Evolutionary conservation across 2,888 invertebrate species (phyloP), one percentile per base, ranked within the genome.

Genomic region (Eupithecia tripunctaria): DNA sequence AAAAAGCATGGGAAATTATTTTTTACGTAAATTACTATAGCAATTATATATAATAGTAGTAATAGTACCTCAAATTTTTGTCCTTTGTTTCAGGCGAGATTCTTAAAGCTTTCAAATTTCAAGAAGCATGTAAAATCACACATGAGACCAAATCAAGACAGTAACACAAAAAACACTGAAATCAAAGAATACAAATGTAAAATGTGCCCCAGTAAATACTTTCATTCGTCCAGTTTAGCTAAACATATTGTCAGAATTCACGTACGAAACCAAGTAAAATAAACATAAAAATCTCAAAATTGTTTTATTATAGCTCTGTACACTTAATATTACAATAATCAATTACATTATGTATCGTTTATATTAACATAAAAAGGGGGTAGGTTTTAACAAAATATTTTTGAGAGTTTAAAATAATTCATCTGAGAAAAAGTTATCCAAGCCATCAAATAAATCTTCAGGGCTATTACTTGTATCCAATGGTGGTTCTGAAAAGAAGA

Each of bases 181-280:
- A 72, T 71, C 69, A 81, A 82, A 72, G 76, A 86, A 12, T 88
- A 84, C 72, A 92, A 89, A 78, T 94, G 94, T 76, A 91, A 89
- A 79, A 91, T 94, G 90, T 94, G 94, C 73, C 80, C 89, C 0
- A 84, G 88, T 43, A 86, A 86, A 27, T 94, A 88, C 76, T 84
- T 85, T n/a, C 87, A 92, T 73, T 82, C 89, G 0, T 83, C 90
- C 8, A 87, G 91, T 47, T 83, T 94, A 1, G 87, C 91, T 0
- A 93, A 91, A 84, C 94, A 94, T 82, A 91, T 94, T 79, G 82
- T 92, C 15, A 80, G 85, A 69, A 86, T 82, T 67, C 94, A 94
- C 83, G 90, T 94, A 78, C 87, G 4, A 41, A 36, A 18, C n/a
- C 38, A 41, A 64, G 38, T 38, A 38, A 64, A 38, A 38, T 41